phyloP scores from a whole-genome alignment of 2,888 invertebrate genomes.

The Rotaria magnacalcarata region DNA sequence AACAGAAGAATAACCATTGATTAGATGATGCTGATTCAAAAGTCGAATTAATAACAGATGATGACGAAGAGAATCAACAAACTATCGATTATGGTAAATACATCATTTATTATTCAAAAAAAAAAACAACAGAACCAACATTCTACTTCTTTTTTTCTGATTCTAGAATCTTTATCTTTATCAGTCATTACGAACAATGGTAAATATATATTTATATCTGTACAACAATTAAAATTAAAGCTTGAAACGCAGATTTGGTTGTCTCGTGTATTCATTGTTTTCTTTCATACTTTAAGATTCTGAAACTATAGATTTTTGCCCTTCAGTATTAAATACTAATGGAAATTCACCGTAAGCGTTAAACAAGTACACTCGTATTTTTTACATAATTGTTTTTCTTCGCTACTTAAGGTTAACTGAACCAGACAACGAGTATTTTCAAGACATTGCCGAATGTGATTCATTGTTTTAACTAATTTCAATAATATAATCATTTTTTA shows the following conservation, averaged over 20 bases:
- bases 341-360: background rate
- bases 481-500: background rate
- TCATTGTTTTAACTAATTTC: background rate
- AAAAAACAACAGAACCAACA: too few species aligned
- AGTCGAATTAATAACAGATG: background rate
- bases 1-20: background rate
- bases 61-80: background rate
- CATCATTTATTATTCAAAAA: too few species aligned
- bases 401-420: background rate
- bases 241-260: too few species aligned
- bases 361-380: background rate
- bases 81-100: background rate
- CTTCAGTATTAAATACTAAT: background rate
- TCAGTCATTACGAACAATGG: background rate
- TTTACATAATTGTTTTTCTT: too few species aligned
- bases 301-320: background rate
- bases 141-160: background rate
- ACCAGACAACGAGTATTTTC: background rate
- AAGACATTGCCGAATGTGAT: background rate
- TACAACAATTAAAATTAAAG: background rate
- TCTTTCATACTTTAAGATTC: background rate
- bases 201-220: background rate
- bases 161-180: background rate
- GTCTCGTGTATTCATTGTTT: background rate
- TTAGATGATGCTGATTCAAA: background rate